Conservation (phyloP, 2,113 vertebrate genomes). For the Oreotrochilus melanogaster region DNA sequence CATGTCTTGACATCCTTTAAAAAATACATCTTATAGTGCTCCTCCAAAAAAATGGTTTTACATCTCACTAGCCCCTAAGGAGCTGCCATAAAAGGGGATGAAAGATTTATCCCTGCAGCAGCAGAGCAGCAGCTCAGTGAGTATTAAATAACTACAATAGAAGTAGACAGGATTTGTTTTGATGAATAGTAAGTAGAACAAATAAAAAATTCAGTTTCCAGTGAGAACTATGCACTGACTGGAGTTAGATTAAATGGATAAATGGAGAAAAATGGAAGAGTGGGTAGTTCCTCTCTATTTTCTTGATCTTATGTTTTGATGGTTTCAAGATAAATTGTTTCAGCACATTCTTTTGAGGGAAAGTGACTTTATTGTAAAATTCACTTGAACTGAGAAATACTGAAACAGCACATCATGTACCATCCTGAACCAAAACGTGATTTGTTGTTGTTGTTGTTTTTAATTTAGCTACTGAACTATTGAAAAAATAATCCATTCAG, state of each 20-base stretch:
- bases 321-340: conserved; percentile 20
- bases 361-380: conserved; percentile 9
- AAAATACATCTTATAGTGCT: neutral
- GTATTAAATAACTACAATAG: conserved; percentile 57
- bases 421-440: neutral
- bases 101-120: conserved; percentile 42
- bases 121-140: neutral
- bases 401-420: neutral
- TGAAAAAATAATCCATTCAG: conserved; percentile 13
- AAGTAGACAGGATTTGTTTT: conserved; percentile 33
- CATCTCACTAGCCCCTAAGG: neutral
- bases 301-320: neutral
- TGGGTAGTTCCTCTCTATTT: conserved; percentile 1
- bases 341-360: neutral
- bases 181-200: conserved; percentile 48
- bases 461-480: neutral
- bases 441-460: neutral
- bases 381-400: neutral
- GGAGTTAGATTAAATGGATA: conserved; percentile 4
- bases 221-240: neutral
- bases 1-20: neutral
- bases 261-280: neutral
- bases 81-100: conserved; percentile 22
- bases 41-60: neutral
- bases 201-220: conserved; percentile 42